A percentile compares a stretch with the other conserved stretches of the same genome.
Conservation (phyloP, 2,888 invertebrate species). For the Spodoptera picta region DNA sequence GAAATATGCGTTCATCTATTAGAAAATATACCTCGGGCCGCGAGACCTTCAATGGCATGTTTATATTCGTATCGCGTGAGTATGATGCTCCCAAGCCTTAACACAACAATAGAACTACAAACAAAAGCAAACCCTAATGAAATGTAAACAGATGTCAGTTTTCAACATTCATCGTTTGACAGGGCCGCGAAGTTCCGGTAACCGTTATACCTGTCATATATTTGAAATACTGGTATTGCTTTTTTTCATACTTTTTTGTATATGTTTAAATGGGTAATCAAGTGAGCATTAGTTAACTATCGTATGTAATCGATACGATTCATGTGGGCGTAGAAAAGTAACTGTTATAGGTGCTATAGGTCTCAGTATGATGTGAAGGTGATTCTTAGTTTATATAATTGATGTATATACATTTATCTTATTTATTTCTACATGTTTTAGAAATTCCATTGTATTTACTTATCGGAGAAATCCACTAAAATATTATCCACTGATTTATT, state of each 20-base stretch:
- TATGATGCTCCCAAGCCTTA: constrained; percentile 59
- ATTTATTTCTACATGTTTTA: no score
- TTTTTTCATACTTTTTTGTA: constrained; percentile 59
- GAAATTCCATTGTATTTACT: no score
- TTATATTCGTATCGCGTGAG: constrained; percentile 80
- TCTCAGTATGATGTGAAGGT: constrained; percentile 10
- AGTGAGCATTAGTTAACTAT: constrained; percentile 52
- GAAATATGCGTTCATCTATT: constrained; percentile 85
- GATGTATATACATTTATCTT: no score
- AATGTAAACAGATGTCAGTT: constrained; percentile 64
- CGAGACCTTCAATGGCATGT: constrained; percentile 70
- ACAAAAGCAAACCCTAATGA: constrained; percentile 67
- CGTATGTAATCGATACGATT: constrained; percentile 38
- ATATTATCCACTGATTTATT: no score
- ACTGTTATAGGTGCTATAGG: constrained; percentile 2
- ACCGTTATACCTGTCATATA: constrained; percentile 75
- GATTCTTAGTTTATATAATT: not conserved
- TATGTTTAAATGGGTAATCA: constrained; percentile 66
- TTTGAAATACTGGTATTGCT: constrained; percentile 75
- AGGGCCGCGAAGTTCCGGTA: constrained; percentile 67
- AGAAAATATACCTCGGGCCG: constrained; percentile 77
- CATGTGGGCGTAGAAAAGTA: constrained; percentile 21
- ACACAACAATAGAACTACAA: constrained; percentile 48
- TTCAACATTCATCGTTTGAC: constrained; percentile 50
- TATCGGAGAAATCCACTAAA: no score